Base-by-base conservation (phyloP, 2,113 vertebrate species). In the Upupa epops region DNA sequence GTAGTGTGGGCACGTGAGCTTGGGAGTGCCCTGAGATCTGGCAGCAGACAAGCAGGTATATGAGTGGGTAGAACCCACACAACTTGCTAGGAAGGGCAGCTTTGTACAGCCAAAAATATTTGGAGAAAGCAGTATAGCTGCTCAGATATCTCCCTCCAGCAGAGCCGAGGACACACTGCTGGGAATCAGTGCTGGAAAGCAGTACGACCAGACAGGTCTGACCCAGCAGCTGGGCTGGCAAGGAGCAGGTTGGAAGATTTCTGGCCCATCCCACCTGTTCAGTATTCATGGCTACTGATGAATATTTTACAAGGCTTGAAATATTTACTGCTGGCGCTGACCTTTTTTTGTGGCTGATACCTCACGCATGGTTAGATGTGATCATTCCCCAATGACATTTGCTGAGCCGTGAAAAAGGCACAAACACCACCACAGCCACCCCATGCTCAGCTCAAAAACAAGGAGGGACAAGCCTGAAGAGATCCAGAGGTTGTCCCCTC, bases 271-370 rank as follows among this genome's bases (percentile, higher is more conserved):
- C 64, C 69, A 80, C 13, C 80, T 66, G 83, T 56, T 85, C 60
- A 58, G 74, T 29, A 83, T 90, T 90, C 93, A 83, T 85, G 74
- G 83, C 13, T 80, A 16, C 29, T 0, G 0, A 90, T 92, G 89
- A 96, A 96, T 94, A 92, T 94, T 96, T 96, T 64, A 94, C 19
- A 48, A 46, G 64, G 55, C 28, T 75, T 93, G 86, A 93, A 94
- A 86, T 83, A 94, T 93, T 92, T 88, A 96, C 24, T 5, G 64
- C 55, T 61, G 68, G 83, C 56, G 49, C 76, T 93, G 83, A 93
- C 88, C 91, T 91, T 91, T 94, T 75, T 77, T 26, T 65, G 80
- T 83, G n/a, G 76, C 89, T 90, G 86, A 80, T 86, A 22, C 80
- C 16, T 77, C 80, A 31, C 4, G 60, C 65, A 0, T 60, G 17